These are phyloP conservation scores for Tipula unca DNA, from an alignment of 2,888 invertebrate genomes.

Conservation along the genomic window DNA sequence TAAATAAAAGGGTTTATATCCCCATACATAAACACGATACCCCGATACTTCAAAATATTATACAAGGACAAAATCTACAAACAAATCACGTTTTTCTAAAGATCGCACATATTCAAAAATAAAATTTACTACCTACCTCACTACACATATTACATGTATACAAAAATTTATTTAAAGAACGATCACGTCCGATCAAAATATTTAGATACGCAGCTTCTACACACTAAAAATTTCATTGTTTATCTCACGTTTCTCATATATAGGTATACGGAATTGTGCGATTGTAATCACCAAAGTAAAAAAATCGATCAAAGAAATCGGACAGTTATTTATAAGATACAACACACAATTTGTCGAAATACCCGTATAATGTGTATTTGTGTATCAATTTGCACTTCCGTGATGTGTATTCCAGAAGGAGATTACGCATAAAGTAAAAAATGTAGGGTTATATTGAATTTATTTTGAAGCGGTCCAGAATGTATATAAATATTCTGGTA, in stretches of 20 bases:
- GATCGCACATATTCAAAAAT: background rate
- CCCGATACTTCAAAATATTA: background rate
- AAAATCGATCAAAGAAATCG: background rate
- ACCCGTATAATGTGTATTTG: background rate
- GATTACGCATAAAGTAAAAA: background rate
- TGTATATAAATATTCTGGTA: no score
- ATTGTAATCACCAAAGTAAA: background rate
- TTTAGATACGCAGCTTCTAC: background rate
- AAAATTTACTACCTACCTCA: constrained; percentile 9
- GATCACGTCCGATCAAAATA: constrained; percentile 8
- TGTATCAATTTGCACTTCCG: background rate
- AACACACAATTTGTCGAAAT: constrained; percentile 14
- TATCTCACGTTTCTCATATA: background rate
- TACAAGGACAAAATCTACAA: background rate
- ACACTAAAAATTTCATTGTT: background rate
- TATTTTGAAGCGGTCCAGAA: background rate
- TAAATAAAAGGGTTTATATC: background rate
- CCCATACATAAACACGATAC: background rate
- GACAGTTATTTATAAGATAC: background rate
- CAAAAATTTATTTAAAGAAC: background rate
- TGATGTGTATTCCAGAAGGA: background rate
- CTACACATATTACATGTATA: no score
- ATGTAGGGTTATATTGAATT: background rate
- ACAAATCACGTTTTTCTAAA: background rate
- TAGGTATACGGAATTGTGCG: background rate